A percentile compares a stretch with the other conserved stretches of the same genome.
Conservation (phyloP, 2,113 vertebrate genomes). For the Paratilapia polleni region DNA sequence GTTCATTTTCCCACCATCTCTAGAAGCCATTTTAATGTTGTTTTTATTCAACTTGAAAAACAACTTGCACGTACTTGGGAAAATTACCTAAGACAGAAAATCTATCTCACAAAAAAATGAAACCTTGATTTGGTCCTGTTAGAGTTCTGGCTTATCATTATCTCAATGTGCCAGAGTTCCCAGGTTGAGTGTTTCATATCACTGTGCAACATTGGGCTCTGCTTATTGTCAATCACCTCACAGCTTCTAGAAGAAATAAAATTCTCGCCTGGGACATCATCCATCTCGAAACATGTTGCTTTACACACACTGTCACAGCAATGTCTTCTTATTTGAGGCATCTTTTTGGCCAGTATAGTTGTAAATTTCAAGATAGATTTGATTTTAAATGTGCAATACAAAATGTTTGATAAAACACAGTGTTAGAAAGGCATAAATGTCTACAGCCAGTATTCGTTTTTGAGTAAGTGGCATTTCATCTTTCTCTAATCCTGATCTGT, state of each 20-base stretch:
- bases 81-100: slow-evolving; percentile 64
- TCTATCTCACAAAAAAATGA: slow-evolving; percentile 42
- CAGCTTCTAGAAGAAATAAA: slow-evolving; percentile 33
- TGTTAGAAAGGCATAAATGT: background rate
- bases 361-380: slow-evolving; percentile 3
- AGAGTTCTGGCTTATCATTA: slow-evolving; percentile 62
- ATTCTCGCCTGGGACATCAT: slow-evolving; percentile 49
- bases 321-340: slow-evolving; percentile 25
- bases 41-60: slow-evolving; percentile 29
- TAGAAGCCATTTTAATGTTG: background rate
- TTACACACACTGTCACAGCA: slow-evolving; percentile 44
- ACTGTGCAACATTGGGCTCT: slow-evolving; percentile 47
- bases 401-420: background rate
- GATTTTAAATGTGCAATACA: background rate
- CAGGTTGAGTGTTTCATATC: slow-evolving; percentile 67
- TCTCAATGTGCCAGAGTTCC: slow-evolving; percentile 67
- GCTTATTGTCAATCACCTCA: slow-evolving; percentile 65
- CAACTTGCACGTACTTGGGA: slow-evolving; percentile 20
- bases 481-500: background rate
- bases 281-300: slow-evolving; percentile 48
- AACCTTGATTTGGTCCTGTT: slow-evolving; percentile 57
- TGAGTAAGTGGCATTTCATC: background rate
- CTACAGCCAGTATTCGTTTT: background rate
- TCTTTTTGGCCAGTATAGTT: slow-evolving; percentile 5
- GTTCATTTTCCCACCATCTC: background rate